A percentile compares a stretch with the other conserved stretches of the same genome.
Evolutionary conservation across 2,888 invertebrate genomes (phyloP).

Genomic region (Mamestra brassicae): DNA sequence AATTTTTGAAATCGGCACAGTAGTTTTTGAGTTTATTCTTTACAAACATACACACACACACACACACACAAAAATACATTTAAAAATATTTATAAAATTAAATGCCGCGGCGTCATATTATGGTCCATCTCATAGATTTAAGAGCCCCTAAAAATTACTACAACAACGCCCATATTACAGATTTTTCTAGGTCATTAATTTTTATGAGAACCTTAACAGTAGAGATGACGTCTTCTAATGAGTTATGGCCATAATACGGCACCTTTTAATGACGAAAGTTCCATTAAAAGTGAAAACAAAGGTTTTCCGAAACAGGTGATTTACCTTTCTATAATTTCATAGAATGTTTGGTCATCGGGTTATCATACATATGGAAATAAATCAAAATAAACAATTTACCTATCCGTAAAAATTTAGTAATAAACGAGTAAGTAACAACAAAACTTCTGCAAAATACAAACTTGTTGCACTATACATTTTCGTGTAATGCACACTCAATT

Average conservation of each 20-base stretch:
- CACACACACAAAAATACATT: too few relatives aligned
- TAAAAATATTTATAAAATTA: too few relatives aligned
- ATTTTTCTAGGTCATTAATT: slow-evolving; percentile 20
- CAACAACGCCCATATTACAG: neutral
- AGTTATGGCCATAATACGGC: neutral
- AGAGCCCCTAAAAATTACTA: neutral
- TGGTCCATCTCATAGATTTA: neutral
- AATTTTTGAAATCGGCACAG: too few relatives aligned
- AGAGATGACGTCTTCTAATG: neutral
- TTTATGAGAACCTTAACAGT: slow-evolving; percentile 24
- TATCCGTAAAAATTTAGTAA: neutral
- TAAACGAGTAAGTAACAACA: too few relatives aligned
- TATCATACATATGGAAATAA: slow-evolving; percentile 30
- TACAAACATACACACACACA: too few relatives aligned
- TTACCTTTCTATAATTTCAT: slow-evolving; percentile 11
- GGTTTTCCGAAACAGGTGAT: neutral
- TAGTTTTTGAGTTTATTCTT: too few relatives aligned
- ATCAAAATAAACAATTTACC: neutral
- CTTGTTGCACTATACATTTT: too few relatives aligned
- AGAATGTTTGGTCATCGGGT: slow-evolving; percentile 1
- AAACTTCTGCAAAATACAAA: too few relatives aligned
- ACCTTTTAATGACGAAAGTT: slow-evolving; percentile 31
- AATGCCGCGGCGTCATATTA: neutral
- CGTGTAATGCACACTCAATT: too few relatives aligned
- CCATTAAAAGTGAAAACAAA: slow-evolving; percentile 26